Percentiles rank a stretch among this genome's conserved stretches.
These are phyloP conservation scores for Augochlora pura DNA, from an alignment of 1,140 invertebrate genomes.

Conservation along the genomic window DNA sequence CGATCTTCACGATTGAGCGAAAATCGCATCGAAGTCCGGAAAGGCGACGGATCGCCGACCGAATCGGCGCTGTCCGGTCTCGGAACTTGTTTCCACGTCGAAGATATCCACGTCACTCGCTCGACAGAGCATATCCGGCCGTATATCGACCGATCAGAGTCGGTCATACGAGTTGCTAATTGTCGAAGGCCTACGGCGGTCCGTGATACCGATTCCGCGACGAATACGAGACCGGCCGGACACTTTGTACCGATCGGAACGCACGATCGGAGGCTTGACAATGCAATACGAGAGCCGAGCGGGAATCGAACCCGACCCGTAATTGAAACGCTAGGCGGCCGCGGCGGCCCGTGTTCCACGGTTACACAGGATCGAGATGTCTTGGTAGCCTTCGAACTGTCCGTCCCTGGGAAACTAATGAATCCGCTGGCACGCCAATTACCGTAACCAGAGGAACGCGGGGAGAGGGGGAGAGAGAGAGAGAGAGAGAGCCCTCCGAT, in stretches of 20 bases:
- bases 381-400: conserved; percentile 5
- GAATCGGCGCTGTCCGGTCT: no score
- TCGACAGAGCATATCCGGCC: background rate
- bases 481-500: no score
- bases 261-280: background rate
- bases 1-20: no score
- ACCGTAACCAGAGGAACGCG: conserved; percentile 4
- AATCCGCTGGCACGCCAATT: conserved; percentile 13
- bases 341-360: background rate
- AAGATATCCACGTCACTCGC: background rate
- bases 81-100: background rate
- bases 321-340: conserved; percentile 13
- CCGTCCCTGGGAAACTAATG: conserved; percentile 12
- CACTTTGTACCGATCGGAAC: conserved; percentile 9
- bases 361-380: conserved; percentile 8
- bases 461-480: no score
- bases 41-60: no score
- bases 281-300: conserved; percentile 1
- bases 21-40: no score
- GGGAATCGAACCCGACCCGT: background rate
- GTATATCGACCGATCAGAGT: no score
- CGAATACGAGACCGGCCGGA: background rate
- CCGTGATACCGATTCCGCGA: background rate
- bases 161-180: background rate
- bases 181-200: background rate